A percentile compares a stretch with the other conserved stretches of the same genome.
Evolutionary conservation across 2,888 invertebrate species (phyloP).

Genomic region (Clistopyga incitator): DNA sequence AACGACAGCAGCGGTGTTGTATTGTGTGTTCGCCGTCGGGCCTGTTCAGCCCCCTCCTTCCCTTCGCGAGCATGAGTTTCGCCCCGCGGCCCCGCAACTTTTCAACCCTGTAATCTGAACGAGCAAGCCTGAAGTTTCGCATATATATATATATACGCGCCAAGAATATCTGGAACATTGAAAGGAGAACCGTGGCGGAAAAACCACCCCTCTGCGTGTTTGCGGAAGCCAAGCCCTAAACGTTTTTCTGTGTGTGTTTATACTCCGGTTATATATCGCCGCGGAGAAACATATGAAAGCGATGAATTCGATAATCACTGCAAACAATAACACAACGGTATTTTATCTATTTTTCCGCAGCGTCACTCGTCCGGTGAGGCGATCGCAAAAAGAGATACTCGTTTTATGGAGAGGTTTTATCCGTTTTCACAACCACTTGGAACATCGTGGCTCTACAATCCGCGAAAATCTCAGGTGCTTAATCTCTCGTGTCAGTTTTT

Average conservation of each 20-base stretch:
- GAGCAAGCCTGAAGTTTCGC: conserved; percentile 34
- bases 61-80: conserved; percentile 33
- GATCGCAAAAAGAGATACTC: conserved; percentile 16
- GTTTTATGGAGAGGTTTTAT: background rate
- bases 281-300: conserved; percentile 30
- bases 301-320: conserved; percentile 66
- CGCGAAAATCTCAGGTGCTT: background rate
- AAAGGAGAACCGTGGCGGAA: conserved; percentile 60
- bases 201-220: conserved; percentile 70
- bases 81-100: conserved; percentile 64
- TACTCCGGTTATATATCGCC: conserved; percentile 45
- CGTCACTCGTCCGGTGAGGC: conserved; percentile 3
- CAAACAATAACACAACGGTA: conserved; percentile 50
- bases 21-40: conserved; percentile 55
- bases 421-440: background rate
- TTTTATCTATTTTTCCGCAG: conserved; percentile 29
- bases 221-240: conserved; percentile 67
- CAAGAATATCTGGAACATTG: conserved; percentile 62
- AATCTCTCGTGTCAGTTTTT: background rate
- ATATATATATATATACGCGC: background rate
- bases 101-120: conserved; percentile 68
- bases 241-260: conserved; percentile 57
- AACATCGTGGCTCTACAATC: conserved; percentile 11
- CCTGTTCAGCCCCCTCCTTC: conserved; percentile 58
- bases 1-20: conserved; percentile 35